Conservation (phyloP, 2,797 vertebrate species). For the Phaenicophaeus curvirostris region DNA sequence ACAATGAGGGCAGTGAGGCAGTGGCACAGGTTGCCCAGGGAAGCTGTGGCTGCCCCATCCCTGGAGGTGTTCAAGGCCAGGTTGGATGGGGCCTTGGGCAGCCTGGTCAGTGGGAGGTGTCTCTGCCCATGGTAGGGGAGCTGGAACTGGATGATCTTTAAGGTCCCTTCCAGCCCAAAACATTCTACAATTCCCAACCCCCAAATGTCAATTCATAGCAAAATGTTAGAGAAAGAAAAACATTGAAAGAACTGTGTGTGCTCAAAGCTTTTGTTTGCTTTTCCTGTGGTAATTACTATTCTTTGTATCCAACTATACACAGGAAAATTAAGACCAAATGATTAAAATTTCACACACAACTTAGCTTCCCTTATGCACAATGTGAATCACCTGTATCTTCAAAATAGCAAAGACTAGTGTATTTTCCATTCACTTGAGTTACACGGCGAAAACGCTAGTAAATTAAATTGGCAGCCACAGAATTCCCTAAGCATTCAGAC, state of each 20-base stretch:
- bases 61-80: too few relatives aligned
- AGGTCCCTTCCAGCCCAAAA: too few relatives aligned
- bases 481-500: background rate
- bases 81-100: too few relatives aligned
- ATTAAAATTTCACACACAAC: background rate
- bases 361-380: background rate
- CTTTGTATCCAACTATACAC: background rate
- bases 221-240: background rate
- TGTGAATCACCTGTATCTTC: background rate
- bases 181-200: background rate
- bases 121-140: too few relatives aligned
- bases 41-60: too few relatives aligned
- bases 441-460: background rate
- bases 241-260: background rate
- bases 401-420: background rate
- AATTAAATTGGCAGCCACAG: background rate
- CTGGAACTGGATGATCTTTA: too few relatives aligned
- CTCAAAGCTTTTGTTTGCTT: background rate
- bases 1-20: too few relatives aligned
- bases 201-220: background rate
- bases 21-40: too few relatives aligned
- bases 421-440: background rate
- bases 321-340: background rate
- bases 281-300: background rate
- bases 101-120: too few relatives aligned